A percentile compares a stretch with the other conserved stretches of the same genome.
Evolutionary conservation across 2,888 invertebrate species (phyloP).

Genomic region (Mesorhabditis sp.): DNA sequence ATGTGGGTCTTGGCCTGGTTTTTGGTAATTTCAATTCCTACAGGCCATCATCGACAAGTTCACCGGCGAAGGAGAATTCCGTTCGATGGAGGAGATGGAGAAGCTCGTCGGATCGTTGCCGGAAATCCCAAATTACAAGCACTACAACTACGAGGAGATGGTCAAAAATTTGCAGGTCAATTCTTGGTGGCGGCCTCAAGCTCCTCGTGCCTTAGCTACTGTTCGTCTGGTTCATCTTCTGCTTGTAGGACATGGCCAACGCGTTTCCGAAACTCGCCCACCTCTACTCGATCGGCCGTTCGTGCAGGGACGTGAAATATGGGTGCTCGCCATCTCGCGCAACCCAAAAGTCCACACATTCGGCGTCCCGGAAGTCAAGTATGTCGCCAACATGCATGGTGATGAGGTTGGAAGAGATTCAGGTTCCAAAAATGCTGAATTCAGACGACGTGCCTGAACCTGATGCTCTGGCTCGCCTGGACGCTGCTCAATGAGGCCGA

Average conservation of each 20-base stretch:
- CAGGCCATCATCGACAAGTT: no score
- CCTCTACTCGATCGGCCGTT: constrained; percentile 72
- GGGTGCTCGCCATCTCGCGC: constrained; percentile 81
- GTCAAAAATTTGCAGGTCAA: no score
- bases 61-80: no score
- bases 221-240: no score
- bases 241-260: constrained; percentile 24
- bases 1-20: no score
- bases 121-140: no score
- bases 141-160: no score
- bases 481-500: constrained; percentile 83
- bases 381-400: constrained; percentile 93
- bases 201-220: no score
- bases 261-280: constrained; percentile 57
- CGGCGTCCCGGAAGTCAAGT: constrained; percentile 83
- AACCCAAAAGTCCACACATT: constrained; percentile 76
- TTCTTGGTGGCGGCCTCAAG: no score
- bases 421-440: constrained; percentile 9
- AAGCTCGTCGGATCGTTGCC: no score
- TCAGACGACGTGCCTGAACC: constrained; percentile 72
- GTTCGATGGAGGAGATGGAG: no score
- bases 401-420: constrained; percentile 70
- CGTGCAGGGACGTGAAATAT: constrained; percentile 78
- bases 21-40: no score
- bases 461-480: constrained; percentile 77